Percentiles rank a stretch among this genome's conserved stretches.
Conservation (phyloP, 2,113 vertebrate species). For the Saguinus midas region DNA sequence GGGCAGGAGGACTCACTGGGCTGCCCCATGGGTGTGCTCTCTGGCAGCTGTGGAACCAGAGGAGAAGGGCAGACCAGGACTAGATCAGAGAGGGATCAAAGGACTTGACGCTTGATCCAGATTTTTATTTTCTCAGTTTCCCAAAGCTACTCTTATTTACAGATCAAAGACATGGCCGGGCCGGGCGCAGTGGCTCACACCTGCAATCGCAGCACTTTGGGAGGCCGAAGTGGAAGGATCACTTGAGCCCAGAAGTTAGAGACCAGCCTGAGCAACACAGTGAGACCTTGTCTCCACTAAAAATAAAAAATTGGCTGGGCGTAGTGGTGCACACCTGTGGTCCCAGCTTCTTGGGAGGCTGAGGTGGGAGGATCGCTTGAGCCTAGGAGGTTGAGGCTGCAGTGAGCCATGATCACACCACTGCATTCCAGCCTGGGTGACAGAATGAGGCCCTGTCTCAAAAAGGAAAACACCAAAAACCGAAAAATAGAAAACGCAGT, state of each 20-base stretch:
- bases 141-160: constrained; percentile 44
- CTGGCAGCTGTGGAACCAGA: background rate
- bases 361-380: no score
- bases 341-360: no score
- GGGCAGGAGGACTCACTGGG: background rate
- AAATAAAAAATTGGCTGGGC: no score
- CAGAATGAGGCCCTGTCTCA: background rate
- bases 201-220: background rate
- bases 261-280: no score
- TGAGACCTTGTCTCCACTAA: no score
- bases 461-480: background rate
- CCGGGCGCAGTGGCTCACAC: background rate
- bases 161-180: background rate
- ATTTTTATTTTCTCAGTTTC: constrained; percentile 47
- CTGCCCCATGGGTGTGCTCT: no score
- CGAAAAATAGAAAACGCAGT: background rate
- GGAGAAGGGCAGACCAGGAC: background rate
- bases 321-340: no score
- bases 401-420: no score
- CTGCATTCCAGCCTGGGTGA: background rate
- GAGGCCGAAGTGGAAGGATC: background rate
- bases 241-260: background rate
- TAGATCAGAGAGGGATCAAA: background rate
- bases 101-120: background rate
- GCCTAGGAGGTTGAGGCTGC: no score